Evolutionary conservation across 2,797 vertebrate species (phyloP), one percentile per base, ranked within the genome.

Genomic region (Centropyge bicolor): DNA sequence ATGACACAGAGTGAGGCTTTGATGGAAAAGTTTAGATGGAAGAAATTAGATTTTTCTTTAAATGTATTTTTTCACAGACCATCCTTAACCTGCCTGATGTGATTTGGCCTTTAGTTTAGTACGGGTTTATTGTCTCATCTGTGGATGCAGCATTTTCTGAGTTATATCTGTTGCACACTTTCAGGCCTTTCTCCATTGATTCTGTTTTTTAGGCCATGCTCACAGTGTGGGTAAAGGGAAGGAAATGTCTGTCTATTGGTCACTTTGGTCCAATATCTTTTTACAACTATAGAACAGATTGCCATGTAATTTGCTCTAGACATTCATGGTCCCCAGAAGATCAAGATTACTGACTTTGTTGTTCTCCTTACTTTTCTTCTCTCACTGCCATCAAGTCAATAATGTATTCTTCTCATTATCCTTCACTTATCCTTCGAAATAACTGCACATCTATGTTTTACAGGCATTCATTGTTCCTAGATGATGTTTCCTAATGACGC

Each of bases 21-120:
- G 91, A 95, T 94, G 92, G 93, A 93, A 94, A 95, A 95, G 94
- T 95, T 95, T 85, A 69, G 46, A 57, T 76, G n/a, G 49, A 48
- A 70, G 82, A 93, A 90, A 88, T 87, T 71, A 74, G n/a, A 35
- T 83, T 78, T 60, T 64, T 66, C 8, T 40, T 38, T 1, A 64
- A 55, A 27, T 52, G 24, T 64, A 9, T 72, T 54, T 54, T 62
- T 79, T 27, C 19, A 35, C 35, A 12, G 60, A 61, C 70, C 24
- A 51, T 48, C 45, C 61, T 57, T 17, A 46, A 71, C 43, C 46
- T 67, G 35, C 5, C 3, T 49, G 57, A 65, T 77, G 36, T 31
- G 62, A 38, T 69, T 6, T 27, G 3, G 43, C 9, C 3, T 27
- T 49, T 8, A 27, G 8, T 51, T 56, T 38, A 19, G 9, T 38